phyloP scores from a whole-genome alignment of 1,140 invertebrate genomes.

The Drosophila nannoptera region DNA sequence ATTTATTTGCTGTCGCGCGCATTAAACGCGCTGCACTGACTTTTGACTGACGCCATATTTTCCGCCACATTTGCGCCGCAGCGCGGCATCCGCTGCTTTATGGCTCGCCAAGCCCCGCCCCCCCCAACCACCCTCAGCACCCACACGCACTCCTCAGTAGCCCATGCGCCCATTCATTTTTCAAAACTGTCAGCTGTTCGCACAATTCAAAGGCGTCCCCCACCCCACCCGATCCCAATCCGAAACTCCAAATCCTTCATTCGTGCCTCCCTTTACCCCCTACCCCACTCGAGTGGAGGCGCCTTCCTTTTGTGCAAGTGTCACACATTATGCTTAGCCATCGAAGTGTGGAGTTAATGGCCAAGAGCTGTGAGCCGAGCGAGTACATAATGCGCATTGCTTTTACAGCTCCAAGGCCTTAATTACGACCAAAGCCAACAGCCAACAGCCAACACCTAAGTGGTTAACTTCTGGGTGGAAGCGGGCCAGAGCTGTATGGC shows the following conservation, averaged over 20 bases:
- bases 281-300: neutral
- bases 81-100: constrained; percentile 13
- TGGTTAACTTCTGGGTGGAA: constrained; percentile 12
- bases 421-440: constrained; percentile 49
- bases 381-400: constrained; percentile 16
- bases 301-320: constrained; percentile 27
- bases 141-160: neutral
- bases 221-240: neutral
- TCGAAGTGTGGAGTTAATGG: constrained; percentile 72
- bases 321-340: constrained; percentile 64
- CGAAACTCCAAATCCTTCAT: neutral
- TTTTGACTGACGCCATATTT: constrained; percentile 77
- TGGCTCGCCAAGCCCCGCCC: constrained; percentile 28
- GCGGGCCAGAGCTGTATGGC: neutral
- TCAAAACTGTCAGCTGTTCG: constrained; percentile 66
- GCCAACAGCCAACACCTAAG: constrained; percentile 28
- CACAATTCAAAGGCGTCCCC: constrained; percentile 58
- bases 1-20: constrained; percentile 77
- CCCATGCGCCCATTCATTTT: constrained; percentile 56
- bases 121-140: neutral
- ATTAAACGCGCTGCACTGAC: constrained; percentile 63
- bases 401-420: constrained; percentile 40
- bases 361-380: constrained; percentile 31
- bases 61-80: constrained; percentile 53
- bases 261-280: neutral